Evolutionary conservation across 2,797 vertebrate genomes (phyloP).

Genomic region (Acipenser transmontanus): DNA sequence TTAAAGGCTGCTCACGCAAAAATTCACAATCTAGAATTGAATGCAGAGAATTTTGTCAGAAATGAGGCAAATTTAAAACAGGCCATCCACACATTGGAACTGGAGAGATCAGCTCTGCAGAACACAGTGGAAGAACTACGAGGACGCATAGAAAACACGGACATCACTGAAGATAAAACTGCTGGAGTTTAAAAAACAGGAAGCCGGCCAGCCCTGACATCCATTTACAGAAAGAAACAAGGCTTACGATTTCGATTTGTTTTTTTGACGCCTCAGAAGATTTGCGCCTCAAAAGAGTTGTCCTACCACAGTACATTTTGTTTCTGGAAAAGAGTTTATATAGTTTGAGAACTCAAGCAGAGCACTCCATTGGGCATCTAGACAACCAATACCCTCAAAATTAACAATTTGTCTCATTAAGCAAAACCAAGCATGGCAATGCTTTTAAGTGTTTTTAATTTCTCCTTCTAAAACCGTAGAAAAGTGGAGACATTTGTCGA

Average conservation of each 20-base stretch:
- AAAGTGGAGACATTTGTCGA: neutral
- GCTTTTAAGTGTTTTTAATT: neutral
- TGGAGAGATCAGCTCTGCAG: constrained; percentile 68
- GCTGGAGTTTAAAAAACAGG: no score
- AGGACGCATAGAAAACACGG: constrained; percentile 33
- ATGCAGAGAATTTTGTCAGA: constrained; percentile 64
- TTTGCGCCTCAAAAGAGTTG: no score
- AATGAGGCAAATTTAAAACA: constrained; percentile 67
- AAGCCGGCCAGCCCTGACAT: neutral
- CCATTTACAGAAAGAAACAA: neutral
- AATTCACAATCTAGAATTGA: constrained; percentile 68
- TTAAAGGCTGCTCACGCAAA: constrained; percentile 74
- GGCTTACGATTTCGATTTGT: no score
- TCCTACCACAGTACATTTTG: no score
- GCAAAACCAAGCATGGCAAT: neutral
- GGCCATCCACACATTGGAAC: constrained; percentile 65
- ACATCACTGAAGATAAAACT: constrained; percentile 23
- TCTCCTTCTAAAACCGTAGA: neutral
- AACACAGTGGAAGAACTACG: constrained; percentile 59
- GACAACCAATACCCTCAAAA: neutral
- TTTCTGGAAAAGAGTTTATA: neutral
- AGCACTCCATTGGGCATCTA: neutral
- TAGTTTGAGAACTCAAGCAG: neutral
- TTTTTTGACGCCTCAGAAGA: no score
- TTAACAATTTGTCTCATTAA: neutral